These are phyloP conservation scores for Lepisosteus osseus DNA, from an alignment of 2,113 vertebrate species.

Conservation along the genomic window DNA sequence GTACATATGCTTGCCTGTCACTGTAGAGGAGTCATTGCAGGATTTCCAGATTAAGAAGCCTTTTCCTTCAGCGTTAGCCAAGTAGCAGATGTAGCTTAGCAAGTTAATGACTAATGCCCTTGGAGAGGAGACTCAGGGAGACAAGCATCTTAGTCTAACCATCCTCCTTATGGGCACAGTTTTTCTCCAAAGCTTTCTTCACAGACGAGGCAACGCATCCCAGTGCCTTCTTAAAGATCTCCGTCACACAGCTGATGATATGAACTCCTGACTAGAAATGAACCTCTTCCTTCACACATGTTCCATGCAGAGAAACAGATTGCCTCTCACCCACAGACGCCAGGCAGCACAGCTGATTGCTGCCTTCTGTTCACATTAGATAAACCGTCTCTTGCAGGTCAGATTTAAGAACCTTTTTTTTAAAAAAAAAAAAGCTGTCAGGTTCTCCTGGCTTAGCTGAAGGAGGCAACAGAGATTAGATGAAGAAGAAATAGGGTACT, in stretches of 20 bases:
- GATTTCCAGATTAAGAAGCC: slow-evolving; percentile 58
- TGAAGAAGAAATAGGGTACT: slow-evolving; percentile 43
- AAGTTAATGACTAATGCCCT: slow-evolving; percentile 67
- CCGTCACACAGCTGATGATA: neutral
- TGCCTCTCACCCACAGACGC: neutral
- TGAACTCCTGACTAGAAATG: slow-evolving; percentile 3
- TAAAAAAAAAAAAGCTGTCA: slow-evolving; percentile 13
- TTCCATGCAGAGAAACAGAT: neutral
- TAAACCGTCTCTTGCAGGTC: neutral
- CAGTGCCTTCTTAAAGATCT: neutral
- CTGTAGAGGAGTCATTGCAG: slow-evolving; percentile 36
- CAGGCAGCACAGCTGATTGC: neutral
- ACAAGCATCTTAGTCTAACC: slow-evolving; percentile 49
- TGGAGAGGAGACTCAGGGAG: slow-evolving; percentile 57
- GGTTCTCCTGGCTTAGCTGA: slow-evolving; percentile 29
- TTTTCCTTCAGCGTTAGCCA: slow-evolving; percentile 50
- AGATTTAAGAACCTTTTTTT: neutral
- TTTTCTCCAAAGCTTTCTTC: neutral
- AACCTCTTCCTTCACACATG: neutral
- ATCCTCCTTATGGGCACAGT: slow-evolving; percentile 3
- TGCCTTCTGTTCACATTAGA: neutral
- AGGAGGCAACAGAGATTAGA: slow-evolving; percentile 42
- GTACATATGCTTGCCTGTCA: slow-evolving; percentile 34
- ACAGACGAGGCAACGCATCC: neutral
- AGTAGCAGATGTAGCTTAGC: slow-evolving; percentile 75